Percentiles rank a stretch among this genome's conserved stretches.
phyloP scores from a whole-genome alignment of 2,113 vertebrate genomes.

The Pseudorasbora parva region DNA sequence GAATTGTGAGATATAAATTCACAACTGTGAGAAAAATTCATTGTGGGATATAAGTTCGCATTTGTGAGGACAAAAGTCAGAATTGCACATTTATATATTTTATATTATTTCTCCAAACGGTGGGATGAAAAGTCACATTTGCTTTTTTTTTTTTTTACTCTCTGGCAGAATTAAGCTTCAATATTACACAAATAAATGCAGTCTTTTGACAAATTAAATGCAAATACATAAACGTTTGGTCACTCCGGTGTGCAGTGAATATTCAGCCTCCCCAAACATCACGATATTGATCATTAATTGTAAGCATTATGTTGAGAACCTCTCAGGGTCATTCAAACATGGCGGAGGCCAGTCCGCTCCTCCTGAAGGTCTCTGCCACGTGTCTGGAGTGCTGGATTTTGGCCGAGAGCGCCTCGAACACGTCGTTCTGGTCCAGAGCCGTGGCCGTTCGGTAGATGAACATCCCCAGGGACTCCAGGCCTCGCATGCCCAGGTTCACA shows the following conservation, averaged over 20 bases:
- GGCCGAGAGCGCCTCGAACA: constrained; percentile 75
- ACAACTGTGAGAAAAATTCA: too few relatives aligned
- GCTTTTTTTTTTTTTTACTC: too few relatives aligned
- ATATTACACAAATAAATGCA: neutral
- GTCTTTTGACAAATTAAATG: neutral
- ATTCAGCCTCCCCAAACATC: neutral
- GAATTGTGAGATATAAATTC: too few relatives aligned
- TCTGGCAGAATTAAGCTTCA: too few relatives aligned
- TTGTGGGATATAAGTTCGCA: too few relatives aligned
- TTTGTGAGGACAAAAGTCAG: too few relatives aligned
- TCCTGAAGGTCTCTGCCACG: constrained; percentile 77
- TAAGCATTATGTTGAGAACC: neutral
- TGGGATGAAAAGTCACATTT: too few relatives aligned
- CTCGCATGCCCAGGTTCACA: constrained; percentile 79
- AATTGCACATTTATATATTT: too few relatives aligned
- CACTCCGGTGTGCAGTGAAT: neutral
- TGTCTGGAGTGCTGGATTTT: constrained; percentile 80
- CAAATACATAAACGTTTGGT: neutral
- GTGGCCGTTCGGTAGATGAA: constrained; percentile 79
- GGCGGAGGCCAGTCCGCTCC: constrained; percentile 70
- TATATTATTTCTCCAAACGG: too few relatives aligned
- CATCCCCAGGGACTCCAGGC: constrained; percentile 78
- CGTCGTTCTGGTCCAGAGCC: constrained; percentile 76
- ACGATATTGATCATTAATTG: neutral
- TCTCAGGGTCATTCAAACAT: constrained; percentile 71